phyloP scores from a whole-genome alignment of 2,888 invertebrate species.

The Melipona bicolor region DNA sequence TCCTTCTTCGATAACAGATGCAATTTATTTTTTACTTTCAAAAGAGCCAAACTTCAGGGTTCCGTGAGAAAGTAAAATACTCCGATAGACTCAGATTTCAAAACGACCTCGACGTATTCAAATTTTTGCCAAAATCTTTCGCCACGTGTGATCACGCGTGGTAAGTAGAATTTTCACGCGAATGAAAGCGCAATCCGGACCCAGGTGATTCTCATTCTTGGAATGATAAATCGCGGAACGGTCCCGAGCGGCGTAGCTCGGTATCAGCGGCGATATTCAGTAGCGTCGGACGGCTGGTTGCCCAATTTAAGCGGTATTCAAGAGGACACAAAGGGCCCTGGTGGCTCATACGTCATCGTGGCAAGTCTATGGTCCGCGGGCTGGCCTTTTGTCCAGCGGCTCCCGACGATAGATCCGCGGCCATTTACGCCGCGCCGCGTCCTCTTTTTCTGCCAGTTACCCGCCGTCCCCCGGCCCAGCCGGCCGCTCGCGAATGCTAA shows the following conservation, averaged over 20 bases:
- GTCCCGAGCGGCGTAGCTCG: conserved; percentile 26
- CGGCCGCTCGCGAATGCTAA: conserved; percentile 68
- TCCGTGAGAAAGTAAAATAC: no score
- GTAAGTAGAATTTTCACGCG: conserved; percentile 30
- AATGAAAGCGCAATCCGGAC: conserved; percentile 25
- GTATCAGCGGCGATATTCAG: conserved; percentile 68
- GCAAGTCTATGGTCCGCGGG: conserved; percentile 63
- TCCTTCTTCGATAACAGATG: no score
- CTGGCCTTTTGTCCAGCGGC: conserved; percentile 55
- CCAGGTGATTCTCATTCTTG: background rate
- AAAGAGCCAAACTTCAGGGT: no score
- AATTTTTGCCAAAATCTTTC: no score
- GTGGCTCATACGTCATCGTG: conserved; percentile 82
- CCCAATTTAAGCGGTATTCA: conserved; percentile 82
- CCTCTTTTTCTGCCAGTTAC: conserved; percentile 25
- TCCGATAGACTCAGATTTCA: no score
- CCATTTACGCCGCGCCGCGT: conserved; percentile 57
- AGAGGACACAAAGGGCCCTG: conserved; percentile 77
- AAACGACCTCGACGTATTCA: no score
- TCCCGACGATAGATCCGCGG: conserved; percentile 62
- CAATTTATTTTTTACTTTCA: no score
- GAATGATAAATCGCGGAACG: conserved; percentile 52
- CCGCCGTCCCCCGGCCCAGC: conserved; percentile 20
- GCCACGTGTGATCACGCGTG: background rate
- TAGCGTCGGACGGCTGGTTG: conserved; percentile 74